Conservation (phyloP, 2,113 vertebrate species). For the Pluvianellus socialis region DNA sequence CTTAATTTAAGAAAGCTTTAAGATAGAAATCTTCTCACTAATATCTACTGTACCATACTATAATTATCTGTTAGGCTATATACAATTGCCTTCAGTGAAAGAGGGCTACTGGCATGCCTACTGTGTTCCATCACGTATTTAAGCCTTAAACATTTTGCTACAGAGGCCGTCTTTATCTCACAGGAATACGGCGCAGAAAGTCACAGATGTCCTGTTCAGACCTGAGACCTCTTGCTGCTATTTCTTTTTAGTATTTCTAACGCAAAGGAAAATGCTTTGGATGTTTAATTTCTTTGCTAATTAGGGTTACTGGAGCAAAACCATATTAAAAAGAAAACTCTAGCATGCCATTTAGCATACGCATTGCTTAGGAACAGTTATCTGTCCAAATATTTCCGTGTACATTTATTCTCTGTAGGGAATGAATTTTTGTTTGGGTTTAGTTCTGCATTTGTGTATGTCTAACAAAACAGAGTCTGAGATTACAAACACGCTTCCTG, state of each 20-base stretch:
- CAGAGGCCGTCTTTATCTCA: not conserved
- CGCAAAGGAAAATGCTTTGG: not conserved
- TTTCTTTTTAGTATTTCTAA: not conserved
- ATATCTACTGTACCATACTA: not conserved
- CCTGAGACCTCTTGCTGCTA: not conserved
- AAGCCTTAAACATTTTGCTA: not conserved
- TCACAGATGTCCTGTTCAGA: not conserved
- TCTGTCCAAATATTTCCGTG: not conserved
- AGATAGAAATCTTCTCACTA: not conserved
- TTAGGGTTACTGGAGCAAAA: not conserved
- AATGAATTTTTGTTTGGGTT: not conserved
- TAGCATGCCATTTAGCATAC: not conserved
- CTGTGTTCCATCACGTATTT: not conserved
- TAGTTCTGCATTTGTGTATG: conserved; percentile 8
- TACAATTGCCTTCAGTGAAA: not conserved
- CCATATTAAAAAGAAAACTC: not conserved
- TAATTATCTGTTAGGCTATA: not conserved
- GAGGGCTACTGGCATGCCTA: not conserved
- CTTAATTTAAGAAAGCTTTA: not conserved
- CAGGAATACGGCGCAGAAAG: not conserved
- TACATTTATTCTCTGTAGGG: not conserved
- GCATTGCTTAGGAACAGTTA: not conserved
- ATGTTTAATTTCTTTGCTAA: not conserved
- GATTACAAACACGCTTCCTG: not conserved
- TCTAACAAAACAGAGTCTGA: not conserved